These are phyloP conservation scores for Calephelis virginiensis DNA, from an alignment of 1,140 invertebrate genomes.

Conservation along the genomic window DNA sequence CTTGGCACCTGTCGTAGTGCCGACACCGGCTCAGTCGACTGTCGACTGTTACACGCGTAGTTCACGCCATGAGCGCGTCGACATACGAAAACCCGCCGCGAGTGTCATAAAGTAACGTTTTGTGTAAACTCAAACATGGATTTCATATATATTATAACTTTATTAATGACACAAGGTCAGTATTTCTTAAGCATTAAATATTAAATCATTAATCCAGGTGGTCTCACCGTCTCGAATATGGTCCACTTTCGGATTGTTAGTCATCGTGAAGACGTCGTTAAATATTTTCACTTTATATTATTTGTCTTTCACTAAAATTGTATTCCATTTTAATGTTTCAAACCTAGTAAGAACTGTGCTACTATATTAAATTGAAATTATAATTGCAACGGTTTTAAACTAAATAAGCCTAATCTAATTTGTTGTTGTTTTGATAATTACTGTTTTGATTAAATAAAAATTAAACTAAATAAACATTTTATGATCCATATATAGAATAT, in stretches of 20 bases:
- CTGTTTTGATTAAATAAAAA: no score
- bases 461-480: no score
- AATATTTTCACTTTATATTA: conserved; percentile 25
- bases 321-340: conserved; percentile 23
- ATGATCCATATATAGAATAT: no score
- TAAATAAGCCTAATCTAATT: no score
- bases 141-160: conserved; percentile 46
- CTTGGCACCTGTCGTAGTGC: neutral
- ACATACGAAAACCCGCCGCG: conserved; percentile 42
- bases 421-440: no score
- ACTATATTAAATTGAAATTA: no score
- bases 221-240: conserved; percentile 31
- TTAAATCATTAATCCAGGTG: conserved; percentile 18
- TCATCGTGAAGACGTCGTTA: conserved; percentile 28
- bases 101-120: conserved; percentile 46
- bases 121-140: conserved; percentile 56
- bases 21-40: conserved; percentile 43
- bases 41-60: conserved; percentile 28
- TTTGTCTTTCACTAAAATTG: conserved; percentile 22
- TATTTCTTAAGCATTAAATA: conserved; percentile 19
- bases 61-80: conserved; percentile 47
- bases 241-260: conserved; percentile 41
- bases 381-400: no score
- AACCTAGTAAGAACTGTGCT: no score
- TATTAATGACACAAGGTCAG: conserved; percentile 48